phyloP scores from a whole-genome alignment of 2,797 vertebrate species.

The Coluber constrictor region DNA sequence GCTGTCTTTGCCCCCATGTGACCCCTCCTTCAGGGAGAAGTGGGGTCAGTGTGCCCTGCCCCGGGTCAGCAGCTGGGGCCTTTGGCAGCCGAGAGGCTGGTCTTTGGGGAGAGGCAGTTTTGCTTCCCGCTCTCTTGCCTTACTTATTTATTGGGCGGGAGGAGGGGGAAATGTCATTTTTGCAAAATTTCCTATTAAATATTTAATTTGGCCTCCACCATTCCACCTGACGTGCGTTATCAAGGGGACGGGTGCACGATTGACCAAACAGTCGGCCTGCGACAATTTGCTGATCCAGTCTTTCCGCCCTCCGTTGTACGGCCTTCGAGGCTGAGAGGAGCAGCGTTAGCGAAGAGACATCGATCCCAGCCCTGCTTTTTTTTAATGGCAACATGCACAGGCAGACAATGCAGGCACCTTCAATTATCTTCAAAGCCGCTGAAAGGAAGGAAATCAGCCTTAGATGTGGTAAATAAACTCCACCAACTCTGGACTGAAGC shows the following conservation, averaged over 20 bases:
- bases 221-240: constrained; percentile 50
- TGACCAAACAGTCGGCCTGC: constrained; percentile 52
- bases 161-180: not conserved
- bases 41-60: not conserved
- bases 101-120: not conserved
- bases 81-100: not conserved
- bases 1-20: not conserved
- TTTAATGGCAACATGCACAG: constrained; percentile 60
- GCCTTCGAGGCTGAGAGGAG: constrained; percentile 33
- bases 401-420: constrained; percentile 72
- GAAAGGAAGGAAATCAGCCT: constrained; percentile 77
- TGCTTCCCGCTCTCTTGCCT: not conserved
- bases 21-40: not conserved
- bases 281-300: constrained; percentile 51
- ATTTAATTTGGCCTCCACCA: constrained; percentile 58
- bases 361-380: constrained; percentile 65
- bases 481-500: constrained; percentile 65
- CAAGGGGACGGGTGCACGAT: constrained; percentile 40
- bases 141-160: constrained; percentile 3
- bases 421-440: constrained; percentile 78
- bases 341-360: constrained; percentile 67
- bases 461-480: constrained; percentile 78
- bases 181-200: constrained; percentile 50
- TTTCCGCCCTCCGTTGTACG: constrained; percentile 33
- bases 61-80: not conserved